A percentile compares a stretch with the other conserved stretches of the same genome.
phyloP scores from a whole-genome alignment of 2,113 vertebrate species.

The Colinus virginianus region DNA sequence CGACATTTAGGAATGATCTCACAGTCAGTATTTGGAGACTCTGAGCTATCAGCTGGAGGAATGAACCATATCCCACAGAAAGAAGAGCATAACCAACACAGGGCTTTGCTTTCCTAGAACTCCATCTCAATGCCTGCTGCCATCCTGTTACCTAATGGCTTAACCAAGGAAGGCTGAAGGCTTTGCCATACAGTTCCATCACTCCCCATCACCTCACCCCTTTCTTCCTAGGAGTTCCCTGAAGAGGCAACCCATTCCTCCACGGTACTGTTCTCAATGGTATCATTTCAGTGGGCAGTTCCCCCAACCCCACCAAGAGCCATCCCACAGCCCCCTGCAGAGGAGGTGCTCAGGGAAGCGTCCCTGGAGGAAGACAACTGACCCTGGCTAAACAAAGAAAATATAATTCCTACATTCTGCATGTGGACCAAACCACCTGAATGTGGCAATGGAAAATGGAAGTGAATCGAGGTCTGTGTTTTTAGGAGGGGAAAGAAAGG shows the following conservation, averaged over 20 bases:
- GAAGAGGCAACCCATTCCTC: not conserved
- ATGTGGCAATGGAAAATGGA: not conserved
- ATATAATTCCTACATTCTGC: not conserved
- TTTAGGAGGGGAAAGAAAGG: not conserved
- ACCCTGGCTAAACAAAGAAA: not conserved
- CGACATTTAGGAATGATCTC: not conserved
- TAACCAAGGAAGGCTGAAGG: not conserved
- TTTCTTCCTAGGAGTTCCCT: not conserved
- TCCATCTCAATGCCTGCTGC: not conserved
- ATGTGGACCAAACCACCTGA: not conserved
- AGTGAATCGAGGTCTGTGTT: not conserved
- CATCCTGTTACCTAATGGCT: not conserved
- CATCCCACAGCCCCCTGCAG: rapidly evolving
- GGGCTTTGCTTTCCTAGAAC: not conserved
- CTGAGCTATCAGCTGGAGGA: not conserved
- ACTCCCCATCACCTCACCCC: not conserved
- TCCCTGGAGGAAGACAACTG: not conserved
- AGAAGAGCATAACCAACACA: not conserved
- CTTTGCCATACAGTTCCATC: not conserved
- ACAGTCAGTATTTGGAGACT: not conserved
- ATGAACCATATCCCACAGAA: not conserved
- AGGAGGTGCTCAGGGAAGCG: not conserved
- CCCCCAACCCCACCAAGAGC: not conserved
- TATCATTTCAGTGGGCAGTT: not conserved
- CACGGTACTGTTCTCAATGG: rapidly evolving